A percentile compares a stretch with the other conserved stretches of the same genome.
phyloP scores from a whole-genome alignment of 2,888 invertebrate genomes.

The Chaetogeoica ovagalla region DNA sequence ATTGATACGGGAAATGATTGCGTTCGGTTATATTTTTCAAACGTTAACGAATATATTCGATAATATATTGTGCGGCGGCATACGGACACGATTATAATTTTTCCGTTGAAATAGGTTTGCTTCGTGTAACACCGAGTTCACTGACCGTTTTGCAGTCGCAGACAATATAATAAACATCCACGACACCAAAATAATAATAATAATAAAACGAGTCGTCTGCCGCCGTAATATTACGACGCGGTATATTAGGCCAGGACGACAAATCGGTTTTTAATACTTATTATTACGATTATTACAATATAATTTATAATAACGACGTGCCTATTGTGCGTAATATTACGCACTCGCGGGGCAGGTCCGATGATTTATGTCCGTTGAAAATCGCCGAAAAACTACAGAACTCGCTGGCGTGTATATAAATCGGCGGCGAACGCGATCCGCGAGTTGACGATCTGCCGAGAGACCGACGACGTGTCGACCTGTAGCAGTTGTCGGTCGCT shows the following conservation, averaged over 20 bases:
- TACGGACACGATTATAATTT: background rate
- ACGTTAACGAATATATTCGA: no score
- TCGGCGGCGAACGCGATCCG: no score
- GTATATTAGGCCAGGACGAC: background rate
- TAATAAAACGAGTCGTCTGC: background rate
- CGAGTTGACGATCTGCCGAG: no score
- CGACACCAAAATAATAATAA: background rate
- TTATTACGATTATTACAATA: no score
- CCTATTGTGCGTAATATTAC: background rate
- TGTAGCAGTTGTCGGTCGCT: no score
- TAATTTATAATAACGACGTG: background rate
- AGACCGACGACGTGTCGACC: no score
- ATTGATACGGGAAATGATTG: no score
- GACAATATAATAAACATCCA: background rate
- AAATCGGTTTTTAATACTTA: conserved; percentile 42
- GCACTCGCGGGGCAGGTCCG: no score
- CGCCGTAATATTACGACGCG: background rate
- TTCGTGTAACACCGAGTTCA: conserved; percentile 19
- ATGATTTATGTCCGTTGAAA: conserved; percentile 38
- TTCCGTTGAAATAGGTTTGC: background rate
- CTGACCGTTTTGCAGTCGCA: conserved; percentile 26
- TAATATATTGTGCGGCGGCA: no score
- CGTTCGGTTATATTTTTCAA: no score
- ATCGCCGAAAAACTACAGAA: background rate
- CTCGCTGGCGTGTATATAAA: no score